Evolutionary conservation across 2,888 invertebrate genomes (phyloP), one percentile per base, ranked within the genome.

Genomic region (Pristionchus fissidentatus): DNA sequence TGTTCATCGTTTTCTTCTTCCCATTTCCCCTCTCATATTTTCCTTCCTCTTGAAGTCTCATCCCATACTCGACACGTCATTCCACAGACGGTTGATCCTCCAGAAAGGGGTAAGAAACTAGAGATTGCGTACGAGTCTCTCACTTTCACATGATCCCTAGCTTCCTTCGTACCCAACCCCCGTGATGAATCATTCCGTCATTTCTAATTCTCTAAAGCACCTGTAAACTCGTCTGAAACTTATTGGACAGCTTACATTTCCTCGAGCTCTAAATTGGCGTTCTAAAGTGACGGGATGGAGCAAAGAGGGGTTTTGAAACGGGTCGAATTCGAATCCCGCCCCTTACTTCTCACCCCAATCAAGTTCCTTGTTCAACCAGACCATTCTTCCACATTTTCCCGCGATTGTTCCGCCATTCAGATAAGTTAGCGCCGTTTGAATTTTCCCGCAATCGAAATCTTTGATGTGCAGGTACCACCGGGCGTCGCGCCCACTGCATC

Each of bases 401-500:
- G n/a, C n/a, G 29, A 57, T 57, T 57, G 26, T 57, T n/a, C n/a
- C n/a, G n/a, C n/a, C n/a, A n/a, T n/a, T n/a, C n/a, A n/a, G n/a
- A n/a, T n/a, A n/a, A n/a, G n/a, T n/a, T n/a, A n/a, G n/a, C n/a
- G n/a, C n/a, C 26, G 57, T n/a, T 57, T 57, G 26, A 29, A 0
- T 22, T 66, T 8, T 13, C 66, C n/a, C 66, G 19, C 38, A 35
- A n/a, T 38, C 66, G 35, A 22, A 29, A 66, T 66, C 38, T 35
- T 1, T 60, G 8, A 1, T 38, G 3, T 22, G 35, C 41, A 66
- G 66, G 66, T 66, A 66, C 66, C 29, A 66, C 66, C 35, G 66
- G 66, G 66, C 38, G 5, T 66, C 66, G 66, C 38, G 66, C 66
- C 66, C 62, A 62, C 57, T n/a, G n/a, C 66, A n/a, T n/a, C n/a